Conservation (phyloP, 1,140 invertebrate genomes). For the Elysia chlorotica region DNA sequence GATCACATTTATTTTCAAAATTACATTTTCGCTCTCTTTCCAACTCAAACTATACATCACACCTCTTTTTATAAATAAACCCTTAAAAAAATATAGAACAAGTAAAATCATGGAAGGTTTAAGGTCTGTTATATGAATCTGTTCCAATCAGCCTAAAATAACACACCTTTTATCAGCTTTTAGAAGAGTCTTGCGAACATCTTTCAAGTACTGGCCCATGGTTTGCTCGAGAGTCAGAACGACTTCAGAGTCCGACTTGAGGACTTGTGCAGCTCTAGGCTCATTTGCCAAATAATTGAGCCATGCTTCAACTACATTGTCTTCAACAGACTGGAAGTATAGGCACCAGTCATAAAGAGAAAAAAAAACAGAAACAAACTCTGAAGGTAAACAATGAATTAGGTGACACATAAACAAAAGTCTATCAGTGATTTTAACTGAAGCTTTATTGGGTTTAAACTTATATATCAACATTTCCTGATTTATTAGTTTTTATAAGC, state of each 20-base stretch:
- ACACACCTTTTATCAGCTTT: slow-evolving; percentile 62
- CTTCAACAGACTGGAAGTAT: slow-evolving; percentile 12
- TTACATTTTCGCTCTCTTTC: background rate
- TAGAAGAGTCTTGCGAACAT: slow-evolving; percentile 54
- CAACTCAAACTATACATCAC: background rate
- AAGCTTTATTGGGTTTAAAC: too few relatives aligned
- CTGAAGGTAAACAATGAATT: too few relatives aligned
- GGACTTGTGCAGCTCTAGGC: slow-evolving; percentile 73
- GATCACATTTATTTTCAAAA: background rate
- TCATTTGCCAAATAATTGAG: slow-evolving; percentile 75
- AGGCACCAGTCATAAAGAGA: too few relatives aligned
- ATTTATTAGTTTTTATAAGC: too few relatives aligned
- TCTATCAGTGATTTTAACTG: too few relatives aligned
- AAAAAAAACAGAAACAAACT: too few relatives aligned
- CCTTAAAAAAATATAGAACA: background rate
- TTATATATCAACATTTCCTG: too few relatives aligned
- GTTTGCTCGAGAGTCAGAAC: slow-evolving; percentile 73
- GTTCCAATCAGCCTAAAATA: background rate
- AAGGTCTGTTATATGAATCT: background rate
- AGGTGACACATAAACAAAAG: too few relatives aligned
- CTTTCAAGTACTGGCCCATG: slow-evolving; percentile 67
- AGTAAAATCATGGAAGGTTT: background rate
- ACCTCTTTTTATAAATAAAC: background rate
- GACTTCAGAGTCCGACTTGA: slow-evolving; percentile 70
- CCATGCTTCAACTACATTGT: slow-evolving; percentile 65